These are phyloP conservation scores for Drosophila putrida DNA, from an alignment of 2,888 invertebrate genomes.

Conservation along the genomic window DNA sequence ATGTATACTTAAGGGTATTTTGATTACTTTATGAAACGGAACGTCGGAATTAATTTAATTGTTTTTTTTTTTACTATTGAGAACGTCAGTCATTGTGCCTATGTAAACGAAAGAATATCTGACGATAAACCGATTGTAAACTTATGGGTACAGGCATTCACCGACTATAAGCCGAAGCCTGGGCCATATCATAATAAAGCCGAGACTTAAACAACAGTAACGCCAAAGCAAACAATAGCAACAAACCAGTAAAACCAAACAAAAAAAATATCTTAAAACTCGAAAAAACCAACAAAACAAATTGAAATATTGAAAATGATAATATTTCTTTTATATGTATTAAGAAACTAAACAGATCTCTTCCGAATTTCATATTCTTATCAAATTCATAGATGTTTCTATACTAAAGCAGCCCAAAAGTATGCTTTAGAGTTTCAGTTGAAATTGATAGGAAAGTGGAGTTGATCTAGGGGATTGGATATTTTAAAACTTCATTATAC, in stretches of 20 bases:
- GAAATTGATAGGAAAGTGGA: not conserved
- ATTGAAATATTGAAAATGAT: not conserved
- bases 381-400: not conserved
- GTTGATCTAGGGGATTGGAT: not conserved
- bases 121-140: slow-evolving; percentile 62
- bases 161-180: slow-evolving; percentile 49
- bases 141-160: slow-evolving; percentile 37
- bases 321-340: not conserved
- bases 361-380: not conserved
- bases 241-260: not conserved
- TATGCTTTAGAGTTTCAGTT: not conserved
- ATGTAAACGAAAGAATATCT: slow-evolving; percentile 54
- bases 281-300: not conserved
- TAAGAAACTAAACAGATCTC: slow-evolving; percentile 6
- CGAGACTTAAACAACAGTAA: slow-evolving; percentile 37
- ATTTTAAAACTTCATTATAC: too few relatives aligned
- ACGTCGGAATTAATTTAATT: slow-evolving; percentile 9
- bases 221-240: slow-evolving; percentile 13
- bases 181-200: slow-evolving; percentile 27
- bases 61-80: slow-evolving; percentile 25
- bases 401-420: not conserved
- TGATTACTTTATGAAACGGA: not conserved
- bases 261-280: not conserved
- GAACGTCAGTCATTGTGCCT: slow-evolving; percentile 76
- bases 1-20: too few relatives aligned